Conservation (phyloP, 53 echinoderm and acorn worm species). For the Actinopyga echinites region DNA sequence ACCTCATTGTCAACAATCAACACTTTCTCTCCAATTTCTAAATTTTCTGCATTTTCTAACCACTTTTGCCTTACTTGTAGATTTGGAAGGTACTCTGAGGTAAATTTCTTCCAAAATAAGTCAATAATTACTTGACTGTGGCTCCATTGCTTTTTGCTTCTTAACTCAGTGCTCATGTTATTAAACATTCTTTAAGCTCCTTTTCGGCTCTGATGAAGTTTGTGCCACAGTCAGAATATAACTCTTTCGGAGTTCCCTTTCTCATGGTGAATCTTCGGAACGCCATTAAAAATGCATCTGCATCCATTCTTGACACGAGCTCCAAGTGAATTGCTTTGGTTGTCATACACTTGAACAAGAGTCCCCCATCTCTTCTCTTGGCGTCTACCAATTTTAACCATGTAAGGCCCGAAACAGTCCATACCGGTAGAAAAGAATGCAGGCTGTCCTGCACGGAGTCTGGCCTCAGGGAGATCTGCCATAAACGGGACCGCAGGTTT, state of each 20-base stretch:
- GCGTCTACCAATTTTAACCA: conserved; percentile 23
- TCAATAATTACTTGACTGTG: conserved; percentile 34
- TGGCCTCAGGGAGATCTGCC: conserved; percentile 50
- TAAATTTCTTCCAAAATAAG: conserved; percentile 38
- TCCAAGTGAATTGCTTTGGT: conserved; percentile 51
- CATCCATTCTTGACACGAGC: conserved; percentile 32
- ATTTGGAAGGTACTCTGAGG: conserved; percentile 32
- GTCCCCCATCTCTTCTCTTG: conserved; percentile 53
- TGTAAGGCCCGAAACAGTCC: conserved; percentile 55
- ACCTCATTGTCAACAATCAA: conserved; percentile 28
- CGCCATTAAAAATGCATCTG: conserved; percentile 48
- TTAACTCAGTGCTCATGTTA: background rate
- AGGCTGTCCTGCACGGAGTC: conserved; percentile 48
- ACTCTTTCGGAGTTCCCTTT: conserved; percentile 44
- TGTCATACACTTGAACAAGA: conserved; percentile 45
- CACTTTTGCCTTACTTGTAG: conserved; percentile 31
- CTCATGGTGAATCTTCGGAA: conserved; percentile 51
- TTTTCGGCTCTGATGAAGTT: conserved; percentile 47
- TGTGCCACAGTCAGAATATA: conserved; percentile 51
- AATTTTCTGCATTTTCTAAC: conserved; percentile 9
- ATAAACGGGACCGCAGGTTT: conserved; percentile 34
- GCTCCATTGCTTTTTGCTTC: conserved; percentile 39
- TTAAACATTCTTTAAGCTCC: conserved; percentile 43
- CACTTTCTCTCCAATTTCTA: background rate
- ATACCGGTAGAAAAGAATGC: conserved; percentile 54